Evolutionary conservation across 92 coral and sea anemone genomes (phyloP), one percentile per base, ranked within the genome.

Genomic region (Porites evermanni): DNA sequence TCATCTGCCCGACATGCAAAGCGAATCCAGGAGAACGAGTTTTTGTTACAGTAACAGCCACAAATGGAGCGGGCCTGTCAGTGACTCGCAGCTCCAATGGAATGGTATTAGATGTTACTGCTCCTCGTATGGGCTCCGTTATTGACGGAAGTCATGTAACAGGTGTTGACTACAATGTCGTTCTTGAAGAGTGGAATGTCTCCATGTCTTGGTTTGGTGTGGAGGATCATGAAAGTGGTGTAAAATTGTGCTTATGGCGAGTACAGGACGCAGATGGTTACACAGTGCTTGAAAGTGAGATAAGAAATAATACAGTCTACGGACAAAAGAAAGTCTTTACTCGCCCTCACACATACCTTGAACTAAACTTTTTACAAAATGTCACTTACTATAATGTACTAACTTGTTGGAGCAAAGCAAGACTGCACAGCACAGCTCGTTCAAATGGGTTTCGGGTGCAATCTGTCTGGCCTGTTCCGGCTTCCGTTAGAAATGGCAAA

Each of bases 361-460:
- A 80, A 8, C 70, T 91, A 7, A 69, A 80, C 14, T 68, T 93
- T 12, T 83, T 64, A 23, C 61, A 64, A 17, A 88, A 85, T 17
- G 47, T 63, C 0, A 65, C 79, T 14, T 97, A 95, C 82, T 82
- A 81, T 56, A 97, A 88, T 51, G 93, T 86, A 51, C 80, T 97
- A 68, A 78, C 74, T 12, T 97, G 99, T 82, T 75, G 83, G 79
- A 97, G 95, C 74, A 89, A 88, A 60, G 99, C 99, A 8, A 92
- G 89, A 17, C 59, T 90, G 70, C 69, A 67, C 6, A 74, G 80
- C 3, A 79, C 82, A 14, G 75, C 89, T 44, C 93, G 92, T 63
- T 95, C 99, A 23, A 93, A 97, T 86, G 99, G 99, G 53, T 97
- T 92, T 86, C 93, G 93, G 47, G 93, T 90, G 9, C 93, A 87